phyloP scores from a whole-genome alignment of 2,113 vertebrate genomes.

The Heliornis fulica region DNA sequence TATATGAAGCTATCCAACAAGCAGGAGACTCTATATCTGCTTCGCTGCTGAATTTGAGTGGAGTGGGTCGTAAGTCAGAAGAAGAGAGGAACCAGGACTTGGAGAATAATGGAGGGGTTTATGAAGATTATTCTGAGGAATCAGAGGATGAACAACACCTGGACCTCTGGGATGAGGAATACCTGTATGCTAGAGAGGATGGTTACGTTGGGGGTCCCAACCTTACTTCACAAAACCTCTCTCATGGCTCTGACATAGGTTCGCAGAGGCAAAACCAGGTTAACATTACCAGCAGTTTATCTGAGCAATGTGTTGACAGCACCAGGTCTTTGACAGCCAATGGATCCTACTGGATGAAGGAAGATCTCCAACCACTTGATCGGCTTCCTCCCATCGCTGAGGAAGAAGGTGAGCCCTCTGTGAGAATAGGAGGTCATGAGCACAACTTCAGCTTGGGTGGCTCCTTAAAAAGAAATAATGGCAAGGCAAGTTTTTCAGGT shows the following conservation, averaged over 20 bases:
- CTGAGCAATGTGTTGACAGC: slow-evolving; percentile 7
- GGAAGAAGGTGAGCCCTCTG: slow-evolving; percentile 67
- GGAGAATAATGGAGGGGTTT: slow-evolving; percentile 31
- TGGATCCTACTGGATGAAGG: slow-evolving; percentile 24
- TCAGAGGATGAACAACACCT: slow-evolving; percentile 39
- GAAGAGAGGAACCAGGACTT: slow-evolving; percentile 48
- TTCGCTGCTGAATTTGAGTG: slow-evolving; percentile 66
- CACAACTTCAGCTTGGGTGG: slow-evolving; percentile 8
- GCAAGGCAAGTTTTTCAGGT: slow-evolving; percentile 61
- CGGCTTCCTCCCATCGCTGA: slow-evolving; percentile 76
- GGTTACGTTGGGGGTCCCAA: background rate
- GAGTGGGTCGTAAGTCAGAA: slow-evolving; percentile 47
- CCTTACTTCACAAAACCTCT: slow-evolving; percentile 4
- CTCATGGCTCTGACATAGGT: background rate
- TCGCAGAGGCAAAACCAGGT: background rate
- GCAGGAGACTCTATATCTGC: slow-evolving; percentile 72
- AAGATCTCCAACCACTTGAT: slow-evolving; percentile 8
- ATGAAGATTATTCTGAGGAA: slow-evolving; percentile 55
- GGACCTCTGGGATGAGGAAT: slow-evolving; percentile 48
- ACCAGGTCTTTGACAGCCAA: background rate
- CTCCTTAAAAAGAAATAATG: slow-evolving; percentile 52
- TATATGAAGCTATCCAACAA: slow-evolving; percentile 79
- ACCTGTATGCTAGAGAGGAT: slow-evolving; percentile 28
- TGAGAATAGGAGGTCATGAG: background rate
- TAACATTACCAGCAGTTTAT: background rate